Base-by-base conservation (phyloP, 92 coral and sea anemone species). In the Phenganax subtilis region DNA sequence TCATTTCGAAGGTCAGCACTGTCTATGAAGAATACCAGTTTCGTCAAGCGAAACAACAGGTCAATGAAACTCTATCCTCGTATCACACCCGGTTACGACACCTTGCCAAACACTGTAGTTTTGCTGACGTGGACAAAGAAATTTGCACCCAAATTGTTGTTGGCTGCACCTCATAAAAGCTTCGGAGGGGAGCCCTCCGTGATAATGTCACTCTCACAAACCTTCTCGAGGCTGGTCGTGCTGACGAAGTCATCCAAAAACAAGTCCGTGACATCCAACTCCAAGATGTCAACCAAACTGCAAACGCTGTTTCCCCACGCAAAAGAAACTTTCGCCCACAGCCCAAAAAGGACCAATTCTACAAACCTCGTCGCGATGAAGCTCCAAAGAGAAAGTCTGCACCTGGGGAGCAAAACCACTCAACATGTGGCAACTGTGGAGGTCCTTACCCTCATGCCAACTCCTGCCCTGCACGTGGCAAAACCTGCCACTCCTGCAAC, bases 11-110 rank as follows among this genome's bases (percentile, higher is more conserved):
- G 63, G 70, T 55, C 30, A 81, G 81, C 66, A 87, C 75, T n/a
- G 72, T 88, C 69, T 84, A 89, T 77, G 90, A 85, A 68, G 89
- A 85, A 54, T 90, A 85, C 82, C 85, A 57, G 16, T 90, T 88
- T 69, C 77, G 89, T 61, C 75, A 59, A 57, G 85, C 91, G 12
- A 87, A 85, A 58, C 93, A 90, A 71, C 86, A 75, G 20, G 80
- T 76, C 9, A 87, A 86, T 15, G 91, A 90, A 76, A 75, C 85
- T 31, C 59, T 90, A 55, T 83, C 88, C 75, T 75, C 82, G 16
- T 82, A 58, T 82, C 90, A 87, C 67, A 85, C 87, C 29, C 31
- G 93, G 55, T 76, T 90, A 27, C 78, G 89, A 15, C 85, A 85
- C 57, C 86, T 87, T 53, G 82, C 85, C 55, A 57, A 75, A 75